Base-by-base conservation (phyloP, 2,113 vertebrate species). In the Rhegmatorhina hoffmannsi region DNA sequence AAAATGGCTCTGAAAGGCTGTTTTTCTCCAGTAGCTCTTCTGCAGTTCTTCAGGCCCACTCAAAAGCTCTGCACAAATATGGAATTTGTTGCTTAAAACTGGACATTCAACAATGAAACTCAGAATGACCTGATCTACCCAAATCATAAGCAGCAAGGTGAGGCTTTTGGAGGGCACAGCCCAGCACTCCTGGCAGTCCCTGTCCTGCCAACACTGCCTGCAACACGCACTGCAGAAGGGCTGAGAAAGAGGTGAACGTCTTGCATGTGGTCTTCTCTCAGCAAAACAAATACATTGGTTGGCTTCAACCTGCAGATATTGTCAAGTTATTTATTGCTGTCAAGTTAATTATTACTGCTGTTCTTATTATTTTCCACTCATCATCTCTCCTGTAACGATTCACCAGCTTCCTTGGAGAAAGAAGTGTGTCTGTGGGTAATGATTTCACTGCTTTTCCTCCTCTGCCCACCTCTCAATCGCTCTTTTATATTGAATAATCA, bases 401-500 rank as follows among this genome's bases (percentile, higher is more conserved):
- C 88, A n/a, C 68, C 34, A 29, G 59, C 49, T 85, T 91, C 66
- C 77, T 77, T 64, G 28, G 62, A 86, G 60, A 87, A 95, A 89
- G 86, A 47, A 64, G 26, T 1, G 17, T 43, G 34, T 82, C 46
- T 96, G 81, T 0, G 43, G 52, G 50, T 87, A 95, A 92, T 3
- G 17, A 84, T 78, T 94, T 72, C 31, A 28, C 43, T 76, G 62
- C 52, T 87, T 76, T 90, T 76, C 52, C 88, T 86, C 84, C 90
- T 79, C 93, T 91, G 75, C 66, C 80, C 3, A 16, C 81, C 64
- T 86, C 72, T 88, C 59, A 0, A 59, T 93, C 4, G 38, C 73
- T 86, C 92, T 95, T 95, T 96, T 92, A 93, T 87, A 87, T 73
- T 91, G 92, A 97, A 95, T 93, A 91, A 97, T 89, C 64, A 60